Base-by-base conservation (phyloP, 1,140 invertebrate species). In the Drosophila asahinai region DNA sequence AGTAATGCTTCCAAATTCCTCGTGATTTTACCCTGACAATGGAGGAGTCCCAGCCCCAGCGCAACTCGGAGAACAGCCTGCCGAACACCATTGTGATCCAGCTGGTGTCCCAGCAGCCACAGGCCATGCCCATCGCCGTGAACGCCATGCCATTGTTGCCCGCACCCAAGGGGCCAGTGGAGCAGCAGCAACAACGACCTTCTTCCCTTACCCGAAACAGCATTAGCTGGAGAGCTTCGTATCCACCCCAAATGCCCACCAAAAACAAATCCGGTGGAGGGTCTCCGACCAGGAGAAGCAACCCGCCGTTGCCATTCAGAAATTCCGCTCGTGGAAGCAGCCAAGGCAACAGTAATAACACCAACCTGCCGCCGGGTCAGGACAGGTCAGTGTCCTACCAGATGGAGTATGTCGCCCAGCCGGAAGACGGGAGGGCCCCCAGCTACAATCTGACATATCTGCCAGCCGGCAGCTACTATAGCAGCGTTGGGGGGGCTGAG, bases 61-160 rank as follows among this genome's bases (percentile, higher is more conserved):
- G 51, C n/a, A 12, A 33, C 19, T 15, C 33, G n/a, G 43, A 57
- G 7, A 33, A 57, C 19, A 9, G 8, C 6, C 43, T 47, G 5
- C 70, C 67, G 1, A 58, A 72, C 14, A 60, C 70, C 45, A 73
- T 73, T 59, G 27, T 73, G 6, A 72, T 73, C 36, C 70, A 72
- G 27, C 52, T 73, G 52, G 14, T 72, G 27, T 62, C 66, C 7
- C 5, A n/a, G 15, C 36, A 30, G 11, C 27, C 52, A 9, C 66
- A 49, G 17, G 12, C 17, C 25, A 25, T 33, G 65, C 51, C 68
- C 33, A 63, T 49, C 12, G 55, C 51, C 8, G 58, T 57, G 25
- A 38, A 51, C 0, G 51, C 73, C 5, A 63, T 65, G 27, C 71
- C 73, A 5, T 25, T 43, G 7, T 49, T 25, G 5, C 11, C 51